Evolutionary conservation across 2,888 invertebrate genomes (phyloP), one percentile per base, ranked within the genome.

Genomic region (Pinctada fucata): DNA sequence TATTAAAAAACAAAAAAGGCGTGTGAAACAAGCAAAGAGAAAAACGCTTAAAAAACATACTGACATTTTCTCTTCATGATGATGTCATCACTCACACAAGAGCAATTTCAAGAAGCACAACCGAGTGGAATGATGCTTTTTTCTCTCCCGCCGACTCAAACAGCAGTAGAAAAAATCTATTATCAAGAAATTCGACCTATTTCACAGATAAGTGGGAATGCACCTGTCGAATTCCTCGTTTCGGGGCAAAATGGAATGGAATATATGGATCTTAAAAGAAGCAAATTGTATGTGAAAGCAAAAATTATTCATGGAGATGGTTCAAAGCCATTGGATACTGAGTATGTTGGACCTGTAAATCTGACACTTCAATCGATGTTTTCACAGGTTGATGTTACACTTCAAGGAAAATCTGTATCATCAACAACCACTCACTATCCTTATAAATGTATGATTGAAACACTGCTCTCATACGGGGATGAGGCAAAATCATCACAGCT

Each of bases 161-260:
- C 78, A 49, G 82, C 78, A 3, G 70, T 82, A 4, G 72, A 75
- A n/a, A 73, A 76, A n/a, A 72, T 80, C 3, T 75, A 76, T 31
- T 80, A 79, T 67, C 78, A 82, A 78, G 78, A 82, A 72, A 69
- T 82, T 52, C 58, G 76, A 76, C 76, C 79, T 6, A 78, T 72
- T 47, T 81, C 77, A 64, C 67, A 73, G n/a, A 70, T 79, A 3
- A 73, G 48, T 63, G 70, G 65, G 3, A 72, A 78, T 45, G 31
- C 74, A 16, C 83, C 83, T 2, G 79, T 83, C 10, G 83, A 84
- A 71, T 83, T 85, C 66, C 67, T 72, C 6, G 79, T 83, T 47
- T 76, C 74, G 51, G 82, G 83, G 31, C 81, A 82, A 50, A 84
- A 83, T 79, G 82, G 82, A 8, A 69, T 80, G 79, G 82, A 80